Percentiles rank a stretch among this genome's conserved stretches.
Conservation (phyloP, 2,797 vertebrate genomes). For the Euphonia xanthogaster region DNA sequence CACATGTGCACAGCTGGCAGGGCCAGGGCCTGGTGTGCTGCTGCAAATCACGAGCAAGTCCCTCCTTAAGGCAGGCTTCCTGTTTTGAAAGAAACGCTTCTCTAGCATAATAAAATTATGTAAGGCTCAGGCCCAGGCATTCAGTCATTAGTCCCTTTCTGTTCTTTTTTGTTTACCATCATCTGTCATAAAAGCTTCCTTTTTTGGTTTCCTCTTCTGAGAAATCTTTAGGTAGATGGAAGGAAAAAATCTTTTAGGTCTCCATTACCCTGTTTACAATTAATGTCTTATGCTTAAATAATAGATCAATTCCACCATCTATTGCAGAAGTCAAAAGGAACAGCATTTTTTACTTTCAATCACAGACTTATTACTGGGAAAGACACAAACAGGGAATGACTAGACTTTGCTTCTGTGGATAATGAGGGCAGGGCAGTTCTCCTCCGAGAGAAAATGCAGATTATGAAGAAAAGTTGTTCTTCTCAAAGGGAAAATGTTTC, state of each 20-base stretch:
- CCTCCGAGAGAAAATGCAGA: neutral
- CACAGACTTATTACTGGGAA: neutral
- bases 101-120: neutral
- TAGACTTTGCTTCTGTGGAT: neutral
- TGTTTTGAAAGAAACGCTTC: neutral
- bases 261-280: neutral
- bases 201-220: neutral
- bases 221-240: neutral
- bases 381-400: neutral
- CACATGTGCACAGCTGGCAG: neutral
- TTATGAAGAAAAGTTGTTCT: neutral
- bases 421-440: neutral
- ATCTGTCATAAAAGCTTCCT: neutral
- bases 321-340: neutral
- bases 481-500: neutral
- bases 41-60: neutral
- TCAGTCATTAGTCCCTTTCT: neutral
- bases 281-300: neutral
- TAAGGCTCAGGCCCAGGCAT: neutral
- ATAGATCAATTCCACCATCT: neutral
- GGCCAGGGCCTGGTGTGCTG: neutral
- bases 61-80: neutral
- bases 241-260: neutral
- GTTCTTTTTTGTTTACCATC: neutral
- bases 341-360: neutral